Evolutionary conservation across 2,888 invertebrate genomes (phyloP).

Genomic region (Archips crataeganus): DNA sequence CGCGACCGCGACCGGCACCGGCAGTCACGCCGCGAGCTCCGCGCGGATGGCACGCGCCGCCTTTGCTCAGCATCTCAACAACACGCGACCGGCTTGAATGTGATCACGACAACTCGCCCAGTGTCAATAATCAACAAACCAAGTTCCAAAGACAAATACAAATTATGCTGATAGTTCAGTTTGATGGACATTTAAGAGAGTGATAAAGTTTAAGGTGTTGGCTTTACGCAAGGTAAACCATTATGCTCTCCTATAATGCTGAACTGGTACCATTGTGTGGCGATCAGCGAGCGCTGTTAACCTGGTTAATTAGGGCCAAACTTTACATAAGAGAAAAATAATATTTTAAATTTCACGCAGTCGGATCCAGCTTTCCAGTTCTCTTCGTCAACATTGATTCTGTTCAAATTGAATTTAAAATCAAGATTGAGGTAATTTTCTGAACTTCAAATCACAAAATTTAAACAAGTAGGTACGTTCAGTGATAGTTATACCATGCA

Average conservation of each 20-base stretch:
- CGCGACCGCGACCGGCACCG: slow-evolving; percentile 37
- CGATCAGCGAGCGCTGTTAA: slow-evolving; percentile 31
- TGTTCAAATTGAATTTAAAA: background rate
- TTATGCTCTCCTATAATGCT: slow-evolving; percentile 75
- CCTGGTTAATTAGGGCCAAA: slow-evolving; percentile 17
- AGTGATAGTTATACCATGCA: slow-evolving; percentile 12
- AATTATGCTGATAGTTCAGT: slow-evolving; percentile 66
- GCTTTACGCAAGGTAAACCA: slow-evolving; percentile 79
- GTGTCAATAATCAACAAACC: slow-evolving; percentile 71
- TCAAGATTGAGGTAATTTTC: background rate
- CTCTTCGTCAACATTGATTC: background rate
- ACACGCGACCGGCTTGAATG: slow-evolving; percentile 66
- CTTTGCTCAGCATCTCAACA: slow-evolving; percentile 45
- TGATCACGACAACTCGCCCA: slow-evolving; percentile 80
- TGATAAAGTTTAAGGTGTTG: slow-evolving; percentile 67
- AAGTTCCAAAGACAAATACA: slow-evolving; percentile 57
- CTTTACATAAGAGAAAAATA: slow-evolving; percentile 8
- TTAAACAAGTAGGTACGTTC: background rate
- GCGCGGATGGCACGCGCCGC: slow-evolving; percentile 65
- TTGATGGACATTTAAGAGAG: slow-evolving; percentile 57
- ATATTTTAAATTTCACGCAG: background rate
- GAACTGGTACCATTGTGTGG: slow-evolving; percentile 68
- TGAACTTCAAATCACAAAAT: background rate
- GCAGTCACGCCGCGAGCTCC: slow-evolving; percentile 72
- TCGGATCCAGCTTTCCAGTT: background rate